Base-by-base conservation (phyloP, 2,797 vertebrate species). In the Spinus pinus region DNA sequence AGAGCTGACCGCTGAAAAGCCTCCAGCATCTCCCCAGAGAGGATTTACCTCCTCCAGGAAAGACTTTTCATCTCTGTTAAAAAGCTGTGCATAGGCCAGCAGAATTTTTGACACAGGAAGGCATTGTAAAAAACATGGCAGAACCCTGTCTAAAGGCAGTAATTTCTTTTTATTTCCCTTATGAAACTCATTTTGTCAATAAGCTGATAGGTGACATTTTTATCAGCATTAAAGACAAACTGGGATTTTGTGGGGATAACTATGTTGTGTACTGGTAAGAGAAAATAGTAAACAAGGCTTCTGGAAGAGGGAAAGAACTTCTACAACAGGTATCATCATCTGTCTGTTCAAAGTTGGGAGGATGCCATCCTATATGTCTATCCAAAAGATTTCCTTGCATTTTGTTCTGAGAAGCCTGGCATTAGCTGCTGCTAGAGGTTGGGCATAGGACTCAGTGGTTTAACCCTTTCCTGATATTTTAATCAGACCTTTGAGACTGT, bases 301-400 rank as follows among this genome's bases (percentile, higher is more conserved):
- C 61, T 61, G 65, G 35, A 73, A 73, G 62, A 73, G 27, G 10
- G 17, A 56, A 47, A 65, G 1, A 56, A 49, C 10, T 30, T 64
- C 20, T 71, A 9, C 10, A 16, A 9, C 4, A 50, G 30, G 10
- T 79, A 51, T 69, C 4, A 5, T 46, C 7, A 23, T 50, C 58
- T 82, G 25, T 50, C 18, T 83, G 0, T 47, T 39, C 0, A 1
- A 41, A 53, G 17, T 2, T 69, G 28, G 25, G 24, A 51, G 7
- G 31, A 67, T 62, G 30, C 19, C 22, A 39, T 60, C 33, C 28
- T 66, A 0, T 49, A 41, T 13, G 7, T 70, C 3, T 1, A 12
- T 56, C 10, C 31, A 73, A 33, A 65, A 58, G 3, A 3, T 8
- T 81, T 82, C n/a, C 9, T 49, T 85, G 14, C 10, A 8, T 19